Base-by-base conservation (phyloP, 2,888 invertebrate species). In the Hypomecis punctinalis region DNA sequence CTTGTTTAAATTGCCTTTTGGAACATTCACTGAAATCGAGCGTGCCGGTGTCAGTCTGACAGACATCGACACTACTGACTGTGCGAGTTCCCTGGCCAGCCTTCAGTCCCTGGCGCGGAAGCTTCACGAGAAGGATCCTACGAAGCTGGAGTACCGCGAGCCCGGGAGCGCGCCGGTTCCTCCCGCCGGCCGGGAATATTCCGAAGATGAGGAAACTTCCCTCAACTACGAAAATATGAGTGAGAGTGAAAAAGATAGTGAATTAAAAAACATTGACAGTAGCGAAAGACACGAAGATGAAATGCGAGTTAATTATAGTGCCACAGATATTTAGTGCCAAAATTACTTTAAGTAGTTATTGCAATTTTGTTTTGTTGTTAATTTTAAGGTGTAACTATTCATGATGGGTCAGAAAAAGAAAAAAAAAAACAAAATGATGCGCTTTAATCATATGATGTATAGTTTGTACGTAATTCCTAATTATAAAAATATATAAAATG, bases 41-140 rank as follows among this genome's bases (percentile, higher is more conserved):
- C 94, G 98, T 53, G 97, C 97, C 46, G 98, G 97, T 70, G 96
- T 97, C 68, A 97, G 97, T 89, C 94, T 99, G 72, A 98, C 98
- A 66, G 98, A 98, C 83, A 98, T 99, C 79, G 99, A 99, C 85
- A 99, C 99, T 2, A 97, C 98, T 56, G 98, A 99, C 90, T 99
- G 98, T 91, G 98, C 98, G 83, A 98, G 97, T 91, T 98, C 98
- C 67, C 94, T 98, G 73, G 96, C 97, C 78, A 98, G 98, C 88
- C 94, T 98, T 40, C 94, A 97, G 94, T 94, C 95, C 71, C 92
- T 97, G 73, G 97, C 97, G 42, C 95, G 96, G 78, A 97, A 96
- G 81, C 93, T 97, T 70, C 96, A 96, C 80, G 96, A 96, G 76
- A 97, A 97, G 80, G 97, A 97, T 88, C 96, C 97, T 6, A 95